These are phyloP conservation scores for Apostichopus leukothele DNA, from an alignment of 53 echinoderm and acorn worm species.

Conservation along the genomic window DNA sequence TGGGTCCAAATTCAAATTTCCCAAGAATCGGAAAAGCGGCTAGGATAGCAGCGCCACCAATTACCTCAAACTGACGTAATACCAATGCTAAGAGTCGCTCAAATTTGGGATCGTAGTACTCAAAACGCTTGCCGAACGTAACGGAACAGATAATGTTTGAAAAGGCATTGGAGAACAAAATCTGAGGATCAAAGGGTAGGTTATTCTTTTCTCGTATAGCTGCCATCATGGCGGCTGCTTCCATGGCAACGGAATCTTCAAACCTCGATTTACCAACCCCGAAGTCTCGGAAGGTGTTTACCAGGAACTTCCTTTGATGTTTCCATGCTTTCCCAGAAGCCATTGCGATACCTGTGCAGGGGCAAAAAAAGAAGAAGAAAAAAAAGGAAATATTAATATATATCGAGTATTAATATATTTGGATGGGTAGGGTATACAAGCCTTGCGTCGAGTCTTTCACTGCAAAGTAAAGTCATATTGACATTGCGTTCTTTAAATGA, in stretches of 20 bases:
- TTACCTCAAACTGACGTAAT: conserved; percentile 35
- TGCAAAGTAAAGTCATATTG: too few relatives aligned
- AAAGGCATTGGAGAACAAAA: conserved; percentile 36
- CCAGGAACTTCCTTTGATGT: conserved; percentile 26
- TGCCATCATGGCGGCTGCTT: conserved; percentile 16
- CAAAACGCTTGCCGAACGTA: conserved; percentile 37
- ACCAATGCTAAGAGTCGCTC: conserved; percentile 27
- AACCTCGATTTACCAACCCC: conserved; percentile 46
- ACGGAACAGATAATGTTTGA: conserved; percentile 44
- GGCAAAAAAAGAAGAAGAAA: too few relatives aligned
- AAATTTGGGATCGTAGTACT: conserved; percentile 41
- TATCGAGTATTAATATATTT: too few relatives aligned
- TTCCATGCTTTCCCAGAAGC: conserved; percentile 45
- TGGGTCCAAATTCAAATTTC: conserved; percentile 25
- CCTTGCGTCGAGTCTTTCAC: too few relatives aligned
- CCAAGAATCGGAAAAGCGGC: conserved; percentile 37
- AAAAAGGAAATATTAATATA: too few relatives aligned
- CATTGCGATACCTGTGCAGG: conserved; percentile 20
- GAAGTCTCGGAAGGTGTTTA: conserved; percentile 29
- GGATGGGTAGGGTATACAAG: too few relatives aligned
- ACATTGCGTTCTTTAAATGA: too few relatives aligned
- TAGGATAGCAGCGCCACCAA: conserved; percentile 11
- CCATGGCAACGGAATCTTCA: conserved; percentile 38
- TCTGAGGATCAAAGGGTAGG: conserved; percentile 23
- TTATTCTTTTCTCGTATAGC: conserved; percentile 3